Percentiles rank a stretch among this genome's conserved stretches.
Conservation (phyloP, 2,888 invertebrate genomes). For the Sympetrum striolatum region DNA sequence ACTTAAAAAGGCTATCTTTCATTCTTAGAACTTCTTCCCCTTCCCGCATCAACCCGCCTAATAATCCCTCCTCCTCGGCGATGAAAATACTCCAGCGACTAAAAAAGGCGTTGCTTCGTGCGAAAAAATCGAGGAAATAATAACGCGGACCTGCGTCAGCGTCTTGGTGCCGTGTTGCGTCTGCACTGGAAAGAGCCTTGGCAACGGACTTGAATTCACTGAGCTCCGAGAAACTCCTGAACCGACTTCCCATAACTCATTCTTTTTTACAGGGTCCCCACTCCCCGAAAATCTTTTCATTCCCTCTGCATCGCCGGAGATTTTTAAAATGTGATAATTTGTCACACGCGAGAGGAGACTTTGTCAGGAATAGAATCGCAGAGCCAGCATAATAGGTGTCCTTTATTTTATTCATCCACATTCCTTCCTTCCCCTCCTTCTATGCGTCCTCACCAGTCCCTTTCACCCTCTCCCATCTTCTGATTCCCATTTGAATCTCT, state of each 20-base stretch:
- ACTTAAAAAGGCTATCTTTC: too few relatives aligned
- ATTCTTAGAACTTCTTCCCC: too few relatives aligned
- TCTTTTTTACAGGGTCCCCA: background rate
- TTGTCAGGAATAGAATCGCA: constrained; percentile 1
- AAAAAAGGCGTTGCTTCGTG: background rate
- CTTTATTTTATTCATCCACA: background rate
- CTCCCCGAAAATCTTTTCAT: background rate
- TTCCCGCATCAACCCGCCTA: background rate
- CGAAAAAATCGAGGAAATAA: background rate
- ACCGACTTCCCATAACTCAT: background rate
- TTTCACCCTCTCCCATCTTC: background rate
- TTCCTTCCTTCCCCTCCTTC: background rate
- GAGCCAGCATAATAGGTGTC: background rate
- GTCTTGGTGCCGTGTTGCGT: background rate
- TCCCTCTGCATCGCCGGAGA: background rate
- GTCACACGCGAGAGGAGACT: background rate
- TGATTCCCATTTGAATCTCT: background rate
- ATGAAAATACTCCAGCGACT: background rate
- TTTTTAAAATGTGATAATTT: constrained; percentile 8
- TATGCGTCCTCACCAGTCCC: too few relatives aligned
- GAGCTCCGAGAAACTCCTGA: background rate
- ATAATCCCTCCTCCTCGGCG: background rate
- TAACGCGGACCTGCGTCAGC: background rate
- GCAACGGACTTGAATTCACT: background rate
- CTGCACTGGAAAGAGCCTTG: background rate